Base-by-base conservation (phyloP, 2,797 vertebrate genomes). In the Microctenopoma lineatum region DNA sequence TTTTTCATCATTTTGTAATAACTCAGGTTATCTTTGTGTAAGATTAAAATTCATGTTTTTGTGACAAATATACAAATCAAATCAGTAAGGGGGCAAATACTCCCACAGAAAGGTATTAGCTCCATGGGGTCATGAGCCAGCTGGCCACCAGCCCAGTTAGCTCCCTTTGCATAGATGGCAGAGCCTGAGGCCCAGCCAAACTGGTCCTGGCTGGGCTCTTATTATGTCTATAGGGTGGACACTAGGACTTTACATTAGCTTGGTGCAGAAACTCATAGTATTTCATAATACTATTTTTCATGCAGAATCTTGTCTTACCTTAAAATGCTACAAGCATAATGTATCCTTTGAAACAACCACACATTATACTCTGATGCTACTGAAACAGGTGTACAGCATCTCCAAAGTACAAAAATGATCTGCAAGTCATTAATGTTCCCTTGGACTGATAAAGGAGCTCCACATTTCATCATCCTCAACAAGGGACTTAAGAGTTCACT, bases 91-190 rank as follows among this genome's bases (percentile, higher is more conserved):
- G 29, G 29, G 4, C 5, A 32, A 32, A 32, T 32, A 32, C 29
- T 32, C 5, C 29, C 29, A 32, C 29, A 32, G 4, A 32, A 5
- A 5, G 5, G 29, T 32, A 80, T 82, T 84, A 62, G 79, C 52
- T 70, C 55, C 39, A 45, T 11, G 29, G 71, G 26, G 63, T 73
- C 68, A 74, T 41, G 60, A 84, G 87, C 90, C 87, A 88, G 78
- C 81, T 94, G 91, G 90, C 84, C 11, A 34, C 39, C 26, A 57
- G 77, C 90, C 87, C 52, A 73, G 82, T 69, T 64, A 80, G 85
- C 87, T 91, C 77, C 50, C 63, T 87, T 92, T 91, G 92, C 86
- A 92, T 83, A 71, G 74, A 90, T 81, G 81, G 80, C 60, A 16
- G 75, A 87, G 84, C 80, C 83, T 83, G 81, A 70, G 75, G 62